These are phyloP conservation scores for Hormiphora californensis DNA, from an alignment of 37 sponge, comb jelly and placozoan genomes.

Conservation along the genomic window DNA sequence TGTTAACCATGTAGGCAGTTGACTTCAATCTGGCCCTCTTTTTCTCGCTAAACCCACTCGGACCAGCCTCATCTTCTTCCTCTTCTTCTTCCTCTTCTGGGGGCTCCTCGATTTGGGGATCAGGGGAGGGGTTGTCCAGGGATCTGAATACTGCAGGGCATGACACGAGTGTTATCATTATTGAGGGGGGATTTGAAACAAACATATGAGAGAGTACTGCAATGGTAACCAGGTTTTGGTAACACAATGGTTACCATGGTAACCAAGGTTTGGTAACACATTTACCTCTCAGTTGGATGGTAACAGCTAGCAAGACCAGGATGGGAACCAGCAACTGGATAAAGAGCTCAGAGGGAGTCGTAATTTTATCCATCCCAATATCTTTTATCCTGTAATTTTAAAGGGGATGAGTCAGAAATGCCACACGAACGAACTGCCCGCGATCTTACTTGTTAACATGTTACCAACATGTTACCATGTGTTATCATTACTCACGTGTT, in stretches of 20 bases:
- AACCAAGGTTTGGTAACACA: not conserved
- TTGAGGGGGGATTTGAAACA: not conserved
- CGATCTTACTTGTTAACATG: not conserved
- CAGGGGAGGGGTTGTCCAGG: not conserved
- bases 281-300: conserved; percentile 35
- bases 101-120: not conserved
- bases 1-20: not conserved
- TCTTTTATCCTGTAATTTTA: not conserved
- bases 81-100: not conserved
- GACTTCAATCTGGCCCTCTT: not conserved
- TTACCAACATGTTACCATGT: not conserved
- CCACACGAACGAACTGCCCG: not conserved
- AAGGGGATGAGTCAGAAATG: not conserved
- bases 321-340: not conserved
- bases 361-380: not conserved
- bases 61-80: not conserved
- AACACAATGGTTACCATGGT: not conserved
- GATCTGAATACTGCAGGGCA: not conserved
- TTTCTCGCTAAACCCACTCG: not conserved
- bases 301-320: conserved; percentile 10
- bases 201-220: not conserved
- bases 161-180: not conserved
- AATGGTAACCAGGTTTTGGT: not conserved
- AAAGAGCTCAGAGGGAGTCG: not conserved
- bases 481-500: not conserved